phyloP scores from a whole-genome alignment of 2,113 vertebrate species.

The Notarius lentiginosus region DNA sequence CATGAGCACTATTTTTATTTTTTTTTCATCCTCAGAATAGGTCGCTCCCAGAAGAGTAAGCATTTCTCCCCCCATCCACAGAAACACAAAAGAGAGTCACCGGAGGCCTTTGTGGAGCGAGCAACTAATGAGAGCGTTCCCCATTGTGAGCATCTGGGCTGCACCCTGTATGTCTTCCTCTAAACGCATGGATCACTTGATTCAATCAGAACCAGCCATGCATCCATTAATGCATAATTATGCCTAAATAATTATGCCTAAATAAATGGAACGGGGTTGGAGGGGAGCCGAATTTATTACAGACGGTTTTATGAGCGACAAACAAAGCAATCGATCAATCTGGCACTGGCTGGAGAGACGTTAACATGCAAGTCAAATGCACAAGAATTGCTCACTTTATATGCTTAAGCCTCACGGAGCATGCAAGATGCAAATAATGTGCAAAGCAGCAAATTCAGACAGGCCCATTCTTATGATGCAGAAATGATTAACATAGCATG shows the following conservation, averaged over 20 bases:
- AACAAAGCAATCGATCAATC: conserved; percentile 79
- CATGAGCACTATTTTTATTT: conserved; percentile 39
- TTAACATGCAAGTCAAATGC: conserved; percentile 63
- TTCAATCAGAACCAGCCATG: conserved; percentile 72
- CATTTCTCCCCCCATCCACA: conserved; percentile 38
- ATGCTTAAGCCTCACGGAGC: conserved; percentile 69
- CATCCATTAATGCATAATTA: conserved; percentile 77
- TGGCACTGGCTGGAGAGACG: conserved; percentile 56
- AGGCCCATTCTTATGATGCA: conserved; percentile 64
- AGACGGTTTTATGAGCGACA: conserved; percentile 76
- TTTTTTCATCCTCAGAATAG: conserved; percentile 34
- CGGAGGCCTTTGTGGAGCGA: conserved; percentile 57
- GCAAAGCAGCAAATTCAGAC: conserved; percentile 65
- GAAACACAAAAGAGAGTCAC: conserved; percentile 60
- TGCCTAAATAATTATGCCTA: conserved; percentile 72
- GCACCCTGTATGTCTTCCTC: conserved; percentile 61
- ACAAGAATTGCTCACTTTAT: conserved; percentile 62
- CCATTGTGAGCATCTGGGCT: conserved; percentile 71
- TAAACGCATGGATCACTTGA: conserved; percentile 69
- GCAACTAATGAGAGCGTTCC: conserved; percentile 73
- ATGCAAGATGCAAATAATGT: conserved; percentile 71
- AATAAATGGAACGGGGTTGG: conserved; percentile 58
- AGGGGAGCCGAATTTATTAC: conserved; percentile 67
- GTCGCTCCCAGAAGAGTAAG: conserved; percentile 42
- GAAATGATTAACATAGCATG: conserved; percentile 73